Evolutionary conservation across 2,888 invertebrate species (phyloP), one percentile per base, ranked within the genome.

Genomic region (Andrena trimmerana): DNA sequence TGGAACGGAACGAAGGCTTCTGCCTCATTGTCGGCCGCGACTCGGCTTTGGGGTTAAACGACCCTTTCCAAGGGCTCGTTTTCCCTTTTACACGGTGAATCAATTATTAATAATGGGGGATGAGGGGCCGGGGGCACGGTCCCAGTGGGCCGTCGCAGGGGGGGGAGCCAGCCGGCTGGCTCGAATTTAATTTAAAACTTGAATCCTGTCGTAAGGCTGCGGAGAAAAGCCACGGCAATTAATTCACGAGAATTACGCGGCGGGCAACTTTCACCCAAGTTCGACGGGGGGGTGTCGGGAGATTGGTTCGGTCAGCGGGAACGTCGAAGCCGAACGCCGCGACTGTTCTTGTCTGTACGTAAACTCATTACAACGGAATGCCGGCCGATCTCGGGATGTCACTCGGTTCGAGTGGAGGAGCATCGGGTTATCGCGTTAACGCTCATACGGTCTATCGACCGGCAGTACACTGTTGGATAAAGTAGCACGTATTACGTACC

Each of bases 391-490:
- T 86, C 83, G 79, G 81, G 70, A 77, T 81, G 85, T 86, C 87
- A 63, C 69, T 80, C 68, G 78, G 59, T 63, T 73, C 79, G 81
- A 83, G 77, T 67, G 73, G 73, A 73, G 75, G 78, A 75, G 85
- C 81, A 88, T 78, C 86, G 88, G 78, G 86, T 88, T 88, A 88
- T 88, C 88, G 86, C 87, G 88, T 88, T 88, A 88, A 88, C 88
- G 88, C 87, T 82, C 78, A 81, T 84, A 82, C 87, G 87, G 62
- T 70, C 78, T 88, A 88, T 88, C 88, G 88, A 88, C 86, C 88
- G 85, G 81, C 48, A 66, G 75, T 83, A 62, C 77, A 62, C 60
- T 71, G 74, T 62, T 82, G 75, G 85, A 80, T 85, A 88, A 88
- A 88, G 88, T 88, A 88, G 82, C 88, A 80, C 80, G 78, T 87